Base-by-base conservation (phyloP, 2,797 vertebrate genomes). In the Poeciliopsis gracilis region DNA sequence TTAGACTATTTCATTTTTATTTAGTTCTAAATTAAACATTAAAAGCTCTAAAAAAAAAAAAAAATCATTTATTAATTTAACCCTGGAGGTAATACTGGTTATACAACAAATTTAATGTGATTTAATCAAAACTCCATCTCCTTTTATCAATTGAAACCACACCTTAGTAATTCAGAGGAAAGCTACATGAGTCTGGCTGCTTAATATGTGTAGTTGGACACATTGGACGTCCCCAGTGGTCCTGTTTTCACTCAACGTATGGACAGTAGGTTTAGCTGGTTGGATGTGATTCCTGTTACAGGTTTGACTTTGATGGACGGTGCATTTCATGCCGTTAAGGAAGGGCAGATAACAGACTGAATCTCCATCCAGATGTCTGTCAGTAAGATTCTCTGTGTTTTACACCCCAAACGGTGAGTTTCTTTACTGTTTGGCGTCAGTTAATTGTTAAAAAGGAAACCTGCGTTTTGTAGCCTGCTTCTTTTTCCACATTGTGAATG, bases 1-100 rank as follows among this genome's bases (percentile, higher is more conserved):
- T 95, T 94, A 95, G 79, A 86, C 85, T 70, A 41, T 91, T 90
- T 91, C 93, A 95, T 93, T 43, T 38, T 67, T 41, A 41, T 23
- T 51, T 51, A 23, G 83, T 86, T 91, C 90, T 91, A 90, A 93
- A 73, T 85, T 67, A 70, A 30, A 81, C 18, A 45, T 57, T 69
- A 70, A 46, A 55, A 73, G 4, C 51, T 0, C 38, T 9, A 51
- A 69, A 38, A 30, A 23, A n/a, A 33, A 33, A 2, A 12, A 18
- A 45, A 25, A 18, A 38, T 72, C 55, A 77, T 1, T 85, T 81
- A 69, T 59, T 67, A 23, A 49, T 63, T 63, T 46, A 57, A 46
- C 16, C 33, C 25, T 30, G 41, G 53, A 66, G 7, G 16, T 38
- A 38, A 66, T 38, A 51, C 36, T 47, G 18, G 61, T 66, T 71